Base-by-base conservation (phyloP, 2,888 invertebrate genomes). In the Leptura quadrifasciata region DNA sequence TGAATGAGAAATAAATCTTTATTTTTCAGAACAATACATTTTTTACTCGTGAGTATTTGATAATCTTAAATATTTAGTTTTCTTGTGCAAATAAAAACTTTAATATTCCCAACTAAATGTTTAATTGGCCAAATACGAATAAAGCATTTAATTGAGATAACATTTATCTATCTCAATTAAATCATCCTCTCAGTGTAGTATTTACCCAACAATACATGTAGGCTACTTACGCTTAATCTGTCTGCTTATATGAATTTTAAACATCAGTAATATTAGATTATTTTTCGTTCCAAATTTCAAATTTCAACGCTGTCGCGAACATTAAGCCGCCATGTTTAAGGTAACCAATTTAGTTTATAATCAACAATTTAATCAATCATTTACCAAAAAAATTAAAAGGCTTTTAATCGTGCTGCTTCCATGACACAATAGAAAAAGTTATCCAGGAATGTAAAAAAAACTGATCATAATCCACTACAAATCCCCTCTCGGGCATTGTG, bases 401-500 rank as follows among this genome's bases (percentile, higher is more conserved):
- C 35, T 57, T 57, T 69, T 69, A 69, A 69, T 69, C 57, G 57
- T 27, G 57, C 12, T 57, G 52, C 20, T 65, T 35, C 15, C 21
- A 52, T n/a, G 65, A 52, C 65, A 39, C 57, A 55, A 61, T 35
- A 61, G 71, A 21, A 58, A n/a, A 61, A 47, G 47, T 47, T 17
- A 52, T 52, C 71, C 47, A 17, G 27, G 12, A 24, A 17, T 21
- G 60, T 52, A 71, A 39, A 71, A 68, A 69, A 71, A 27, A 52
- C n/a, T 47, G 27, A 47, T 47, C 61, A 52, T 60, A 71, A 71
- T 71, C 71, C 71, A 8, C 69, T 20, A 35, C 58, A 58, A 69
- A 69, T 58, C 57, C 69, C 21, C 57, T 18, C 15, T 35, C 21
- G 64, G 18, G 47, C 35, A 57, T 47, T 20, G 39, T 35, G 52